Base-by-base conservation (phyloP, 2,888 invertebrate genomes). In the Aethes cnicana region DNA sequence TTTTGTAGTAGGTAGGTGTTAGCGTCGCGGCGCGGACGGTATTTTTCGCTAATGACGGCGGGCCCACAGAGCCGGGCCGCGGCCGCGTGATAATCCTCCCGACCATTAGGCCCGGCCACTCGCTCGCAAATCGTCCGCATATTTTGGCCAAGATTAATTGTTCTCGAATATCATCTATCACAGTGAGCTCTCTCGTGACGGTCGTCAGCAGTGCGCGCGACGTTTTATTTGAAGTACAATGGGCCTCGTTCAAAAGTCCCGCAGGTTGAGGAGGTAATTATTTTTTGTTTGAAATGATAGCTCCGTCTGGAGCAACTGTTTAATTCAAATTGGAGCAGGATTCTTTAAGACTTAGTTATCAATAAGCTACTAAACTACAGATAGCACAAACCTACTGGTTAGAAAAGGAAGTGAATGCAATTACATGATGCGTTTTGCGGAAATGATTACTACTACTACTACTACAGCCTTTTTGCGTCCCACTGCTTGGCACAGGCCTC, bases 151-250 rank as follows among this genome's bases (percentile, higher is more conserved):
- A 89, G 88, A 89, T 89, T 88, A 89, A 89, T 88, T 89, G 86
- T 88, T 85, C 88, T 82, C 76, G 84, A 89, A 88, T 87, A 87
- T 88, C 88, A 89, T 89, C 87, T 88, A 88, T 89, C 87, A 88
- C 86, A 78, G 81, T 78, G 83, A 82, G 84, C 81, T 85, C 83
- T 82, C 81, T 77, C 76, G 76, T 83, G 86, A 85, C 86, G 85
- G 80, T 84, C 83, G 71, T 68, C 77, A 76, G 79, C 84, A 83
- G 77, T 84, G 85, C 81, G 86, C 81, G 78, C 84, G 85, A 84
- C 86, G 79, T 87, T 87, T 86, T 86, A 85, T 86, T 83, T 74
- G 71, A 80, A 71, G 72, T 72, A 85, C 81, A 86, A 84, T 82
- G 72, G 80, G 69, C 62, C 74, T 71, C 72, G 52, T 46, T 46